Evolutionary conservation across 2,888 invertebrate genomes (phyloP).

Genomic region (Ametastegia equiseti): DNA sequence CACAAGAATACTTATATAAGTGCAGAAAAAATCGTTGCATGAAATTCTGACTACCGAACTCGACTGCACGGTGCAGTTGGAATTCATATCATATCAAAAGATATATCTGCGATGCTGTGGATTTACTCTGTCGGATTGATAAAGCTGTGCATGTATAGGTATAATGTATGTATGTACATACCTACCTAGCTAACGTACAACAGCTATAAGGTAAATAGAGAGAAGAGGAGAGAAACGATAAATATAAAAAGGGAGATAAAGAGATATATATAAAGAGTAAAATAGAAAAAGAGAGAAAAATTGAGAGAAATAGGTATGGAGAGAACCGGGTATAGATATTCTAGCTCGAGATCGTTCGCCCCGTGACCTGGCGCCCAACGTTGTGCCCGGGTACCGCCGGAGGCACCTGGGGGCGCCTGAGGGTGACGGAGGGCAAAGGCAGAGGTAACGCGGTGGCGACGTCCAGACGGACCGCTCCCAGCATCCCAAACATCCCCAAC

Average conservation of each 20-base stretch:
- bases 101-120: too few relatives aligned
- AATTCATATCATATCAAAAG: too few relatives aligned
- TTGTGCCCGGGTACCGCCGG: slow-evolving; percentile 32
- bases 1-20: too few relatives aligned
- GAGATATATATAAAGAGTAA: not conserved
- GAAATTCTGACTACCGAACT: too few relatives aligned
- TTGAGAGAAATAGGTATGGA: not conserved
- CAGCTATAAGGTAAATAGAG: not conserved
- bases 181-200: not conserved
- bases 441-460: slow-evolving; percentile 21
- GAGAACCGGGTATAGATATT: not conserved
- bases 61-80: too few relatives aligned
- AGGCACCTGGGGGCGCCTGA: slow-evolving; percentile 24
- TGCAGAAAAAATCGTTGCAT: too few relatives aligned
- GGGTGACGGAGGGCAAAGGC: slow-evolving; percentile 26
- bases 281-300: slow-evolving; percentile 1
- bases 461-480: slow-evolving; percentile 38
- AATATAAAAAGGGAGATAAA: not conserved
- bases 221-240: slow-evolving; percentile 5
- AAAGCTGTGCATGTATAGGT: too few relatives aligned
- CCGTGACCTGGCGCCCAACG: slow-evolving; percentile 44
- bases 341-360: slow-evolving; percentile 41
- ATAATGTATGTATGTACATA: not conserved
- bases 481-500: slow-evolving; percentile 3
- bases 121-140: too few relatives aligned